Percentiles rank a stretch among this genome's conserved stretches.
Evolutionary conservation across 2,888 invertebrate species (phyloP).

Genomic region (Platypus cylindrus): DNA sequence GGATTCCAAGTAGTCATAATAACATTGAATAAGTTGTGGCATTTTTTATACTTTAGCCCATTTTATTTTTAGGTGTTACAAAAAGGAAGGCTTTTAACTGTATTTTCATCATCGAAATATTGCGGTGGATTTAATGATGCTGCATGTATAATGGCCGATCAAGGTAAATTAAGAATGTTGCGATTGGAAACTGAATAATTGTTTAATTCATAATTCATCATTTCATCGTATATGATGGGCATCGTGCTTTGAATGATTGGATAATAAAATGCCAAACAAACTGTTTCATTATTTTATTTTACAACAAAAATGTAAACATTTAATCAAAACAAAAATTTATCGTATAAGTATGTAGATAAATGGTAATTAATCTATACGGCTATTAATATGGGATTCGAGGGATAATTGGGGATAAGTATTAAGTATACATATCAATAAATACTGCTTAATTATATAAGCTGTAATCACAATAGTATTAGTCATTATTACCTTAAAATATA

Average conservation of each 20-base stretch:
- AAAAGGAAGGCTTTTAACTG: conserved; percentile 54
- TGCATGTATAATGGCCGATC: conserved; percentile 54
- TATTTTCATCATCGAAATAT: conserved; percentile 64
- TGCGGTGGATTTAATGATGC: conserved; percentile 62
- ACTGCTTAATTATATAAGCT: too few species aligned
- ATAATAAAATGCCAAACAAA: too few species aligned
- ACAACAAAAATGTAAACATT: conserved; percentile 15
- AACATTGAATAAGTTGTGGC: conserved; percentile 5
- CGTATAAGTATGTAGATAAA: too few species aligned
- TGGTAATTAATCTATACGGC: too few species aligned
- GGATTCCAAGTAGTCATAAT: conserved; percentile 50
- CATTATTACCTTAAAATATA: too few species aligned
- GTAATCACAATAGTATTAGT: too few species aligned
- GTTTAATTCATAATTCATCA: neutral
- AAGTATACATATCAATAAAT: too few species aligned
- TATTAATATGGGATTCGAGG: too few species aligned
- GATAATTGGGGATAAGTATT: too few species aligned
- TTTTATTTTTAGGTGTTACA: conserved; percentile 50
- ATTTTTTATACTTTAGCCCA: neutral
- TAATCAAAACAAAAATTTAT: conserved; percentile 9
- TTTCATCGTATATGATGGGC: conserved; percentile 1
- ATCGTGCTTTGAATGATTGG: neutral
- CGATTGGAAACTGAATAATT: conserved; percentile 39
- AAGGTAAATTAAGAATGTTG: conserved; percentile 50
- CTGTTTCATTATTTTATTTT: conserved; percentile 11